Conservation (phyloP, 2,888 invertebrate genomes). For the Subacronicta megacephala region DNA sequence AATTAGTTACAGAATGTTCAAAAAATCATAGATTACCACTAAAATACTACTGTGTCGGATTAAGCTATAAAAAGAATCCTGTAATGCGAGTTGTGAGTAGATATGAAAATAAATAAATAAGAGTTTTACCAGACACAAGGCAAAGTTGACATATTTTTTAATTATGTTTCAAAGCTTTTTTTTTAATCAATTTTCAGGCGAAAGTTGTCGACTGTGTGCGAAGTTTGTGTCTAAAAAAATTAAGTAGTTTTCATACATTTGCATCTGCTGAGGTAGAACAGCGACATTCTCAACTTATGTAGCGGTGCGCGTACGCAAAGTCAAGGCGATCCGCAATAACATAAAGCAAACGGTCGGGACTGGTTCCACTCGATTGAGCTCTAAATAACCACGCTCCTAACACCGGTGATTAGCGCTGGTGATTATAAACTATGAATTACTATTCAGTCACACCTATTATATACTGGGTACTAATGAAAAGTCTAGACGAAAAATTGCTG, state of each 20-base stretch:
- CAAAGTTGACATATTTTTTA: too few relatives aligned
- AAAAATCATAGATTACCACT: too few relatives aligned
- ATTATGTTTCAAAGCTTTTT: too few relatives aligned
- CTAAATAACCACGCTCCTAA: constrained; percentile 30
- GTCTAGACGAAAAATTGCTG: background rate
- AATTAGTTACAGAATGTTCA: too few relatives aligned
- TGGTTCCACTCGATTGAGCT: constrained; percentile 37
- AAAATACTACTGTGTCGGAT: too few relatives aligned
- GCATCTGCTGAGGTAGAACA: constrained; percentile 6
- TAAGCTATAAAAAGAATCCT: too few relatives aligned
- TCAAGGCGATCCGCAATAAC: constrained; percentile 59
- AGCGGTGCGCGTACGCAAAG: constrained; percentile 41
- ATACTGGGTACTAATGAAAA: background rate
- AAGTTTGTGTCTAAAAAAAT: background rate
- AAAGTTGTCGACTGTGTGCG: too few relatives aligned
- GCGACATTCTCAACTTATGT: constrained; percentile 48
- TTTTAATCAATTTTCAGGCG: too few relatives aligned
- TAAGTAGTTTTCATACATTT: constrained; percentile 10
- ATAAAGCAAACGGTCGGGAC: constrained; percentile 48
- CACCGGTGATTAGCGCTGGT: constrained; percentile 30
- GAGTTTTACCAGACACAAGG: too few relatives aligned
- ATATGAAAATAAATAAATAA: too few relatives aligned
- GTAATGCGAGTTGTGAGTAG: too few relatives aligned
- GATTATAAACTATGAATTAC: constrained; percentile 25
- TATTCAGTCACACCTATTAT: background rate